Evolutionary conservation across 1,140 invertebrate species (phyloP).

Genomic region (Brachionus calyciflorus): DNA sequence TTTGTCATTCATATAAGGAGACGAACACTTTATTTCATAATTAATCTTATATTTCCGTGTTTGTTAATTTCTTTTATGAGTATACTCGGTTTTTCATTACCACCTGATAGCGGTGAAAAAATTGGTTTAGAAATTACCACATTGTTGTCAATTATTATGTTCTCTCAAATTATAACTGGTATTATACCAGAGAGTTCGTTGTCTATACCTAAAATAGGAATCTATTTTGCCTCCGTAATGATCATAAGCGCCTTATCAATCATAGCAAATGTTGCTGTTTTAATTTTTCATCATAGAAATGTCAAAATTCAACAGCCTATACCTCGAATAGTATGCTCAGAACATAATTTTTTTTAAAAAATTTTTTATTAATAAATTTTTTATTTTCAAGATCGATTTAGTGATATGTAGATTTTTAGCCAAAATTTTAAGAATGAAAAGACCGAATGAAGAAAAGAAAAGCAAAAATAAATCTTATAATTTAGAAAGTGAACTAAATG

Average conservation of each 20-base stretch:
- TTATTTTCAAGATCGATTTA: constrained; percentile 23
- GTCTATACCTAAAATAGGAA: constrained; percentile 89
- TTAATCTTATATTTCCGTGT: constrained; percentile 59
- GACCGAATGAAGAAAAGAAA: constrained; percentile 18
- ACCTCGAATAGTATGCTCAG: constrained; percentile 84
- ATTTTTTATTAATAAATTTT: background rate
- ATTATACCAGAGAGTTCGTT: constrained; percentile 95
- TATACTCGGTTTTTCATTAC: constrained; percentile 59
- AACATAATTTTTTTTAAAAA: background rate
- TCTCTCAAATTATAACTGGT: constrained; percentile 64
- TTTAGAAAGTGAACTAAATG: background rate
- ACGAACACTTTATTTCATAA: constrained; percentile 59
- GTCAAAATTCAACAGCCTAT: constrained; percentile 90
- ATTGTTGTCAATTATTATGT: constrained; percentile 59
- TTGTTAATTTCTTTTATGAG: constrained; percentile 59
- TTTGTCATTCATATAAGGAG: constrained; percentile 56
- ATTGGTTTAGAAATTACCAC: constrained; percentile 71
- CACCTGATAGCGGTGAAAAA: constrained; percentile 82
- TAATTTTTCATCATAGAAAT: constrained; percentile 98
- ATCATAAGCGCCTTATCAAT: constrained; percentile 99
- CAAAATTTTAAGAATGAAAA: constrained; percentile 37
- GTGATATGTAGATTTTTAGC: constrained; percentile 61
- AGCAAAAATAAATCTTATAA: background rate
- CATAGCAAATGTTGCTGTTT: constrained; percentile 94
- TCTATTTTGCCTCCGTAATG: constrained; percentile 99